phyloP scores from a whole-genome alignment of 2,888 invertebrate species.

The Aplocera efformata region DNA sequence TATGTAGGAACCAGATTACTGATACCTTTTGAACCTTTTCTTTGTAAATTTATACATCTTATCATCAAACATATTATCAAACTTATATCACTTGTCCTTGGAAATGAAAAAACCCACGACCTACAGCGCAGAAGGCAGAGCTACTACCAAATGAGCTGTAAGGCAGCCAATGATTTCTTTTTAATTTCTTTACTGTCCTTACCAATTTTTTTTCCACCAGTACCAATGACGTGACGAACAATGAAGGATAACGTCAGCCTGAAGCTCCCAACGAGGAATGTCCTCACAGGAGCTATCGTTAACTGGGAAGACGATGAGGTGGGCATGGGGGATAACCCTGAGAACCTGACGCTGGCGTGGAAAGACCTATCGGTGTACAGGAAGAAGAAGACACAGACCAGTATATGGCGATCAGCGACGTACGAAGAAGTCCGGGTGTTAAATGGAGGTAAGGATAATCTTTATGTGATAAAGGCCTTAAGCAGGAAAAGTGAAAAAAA shows the following conservation, averaged over 20 bases:
- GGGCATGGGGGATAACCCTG: conserved; percentile 53
- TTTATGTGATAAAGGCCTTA: too few relatives aligned
- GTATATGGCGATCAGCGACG: conserved; percentile 71
- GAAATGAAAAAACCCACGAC: too few relatives aligned
- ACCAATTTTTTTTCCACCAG: conserved; percentile 33
- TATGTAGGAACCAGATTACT: too few relatives aligned
- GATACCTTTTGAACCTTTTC: too few relatives aligned
- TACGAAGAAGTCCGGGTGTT: conserved; percentile 77
- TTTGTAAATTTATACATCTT: too few relatives aligned
- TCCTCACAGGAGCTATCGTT: conserved; percentile 67
- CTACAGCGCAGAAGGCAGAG: too few relatives aligned
- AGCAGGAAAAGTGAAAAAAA: too few relatives aligned
- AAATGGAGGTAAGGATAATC: conserved; percentile 78
- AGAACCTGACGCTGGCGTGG: conserved; percentile 74
- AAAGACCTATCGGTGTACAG: conserved; percentile 76
- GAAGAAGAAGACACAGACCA: conserved; percentile 66
- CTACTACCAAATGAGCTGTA: too few relatives aligned
- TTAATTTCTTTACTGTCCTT: too few relatives aligned
- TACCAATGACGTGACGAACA: conserved; percentile 55
- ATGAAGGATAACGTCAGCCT: conserved; percentile 51
- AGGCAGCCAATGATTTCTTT: too few relatives aligned
- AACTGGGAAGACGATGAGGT: conserved; percentile 72
- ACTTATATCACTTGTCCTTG: too few relatives aligned
- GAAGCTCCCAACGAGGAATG: conserved; percentile 64
- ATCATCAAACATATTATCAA: too few relatives aligned